Evolutionary conservation across 2,888 invertebrate genomes (phyloP).

Genomic region (Vanessa cardui): DNA sequence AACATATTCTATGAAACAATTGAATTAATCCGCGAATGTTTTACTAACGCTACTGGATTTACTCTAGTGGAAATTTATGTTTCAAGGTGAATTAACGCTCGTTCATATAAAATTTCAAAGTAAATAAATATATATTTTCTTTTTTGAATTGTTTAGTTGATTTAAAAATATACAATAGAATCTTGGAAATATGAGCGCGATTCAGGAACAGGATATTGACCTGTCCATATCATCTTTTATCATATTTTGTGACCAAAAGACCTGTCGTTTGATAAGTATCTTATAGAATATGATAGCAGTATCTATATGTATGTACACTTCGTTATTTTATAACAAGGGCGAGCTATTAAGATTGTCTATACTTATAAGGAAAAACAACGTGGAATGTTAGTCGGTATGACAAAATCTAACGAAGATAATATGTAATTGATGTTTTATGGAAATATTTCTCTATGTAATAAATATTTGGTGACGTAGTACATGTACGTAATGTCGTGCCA

Average conservation of each 20-base stretch:
- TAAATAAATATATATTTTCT: not conserved
- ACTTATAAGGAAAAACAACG: too few relatives aligned
- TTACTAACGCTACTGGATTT: not conserved
- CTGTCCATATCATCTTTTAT: not conserved
- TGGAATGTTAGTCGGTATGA: too few relatives aligned
- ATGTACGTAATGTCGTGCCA: not conserved
- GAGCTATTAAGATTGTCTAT: too few relatives aligned
- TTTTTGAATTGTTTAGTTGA: not conserved
- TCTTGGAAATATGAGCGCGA: not conserved
- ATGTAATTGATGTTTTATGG: not conserved
- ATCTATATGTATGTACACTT: too few relatives aligned
- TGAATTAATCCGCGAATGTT: not conserved
- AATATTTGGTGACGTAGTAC: not conserved
- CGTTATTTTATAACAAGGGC: too few relatives aligned
- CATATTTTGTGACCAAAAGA: too few relatives aligned
- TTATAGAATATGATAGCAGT: too few relatives aligned
- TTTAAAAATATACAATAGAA: not conserved
- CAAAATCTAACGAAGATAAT: not conserved
- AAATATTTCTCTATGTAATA: not conserved
- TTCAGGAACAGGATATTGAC: not conserved
- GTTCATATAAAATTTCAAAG: not conserved
- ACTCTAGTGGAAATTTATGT: not conserved
- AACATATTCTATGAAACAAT: not conserved
- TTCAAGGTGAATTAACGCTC: not conserved
- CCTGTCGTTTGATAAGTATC: too few relatives aligned